phyloP scores from a whole-genome alignment of 2,888 invertebrate genomes.

The Diarsia brunnea region DNA sequence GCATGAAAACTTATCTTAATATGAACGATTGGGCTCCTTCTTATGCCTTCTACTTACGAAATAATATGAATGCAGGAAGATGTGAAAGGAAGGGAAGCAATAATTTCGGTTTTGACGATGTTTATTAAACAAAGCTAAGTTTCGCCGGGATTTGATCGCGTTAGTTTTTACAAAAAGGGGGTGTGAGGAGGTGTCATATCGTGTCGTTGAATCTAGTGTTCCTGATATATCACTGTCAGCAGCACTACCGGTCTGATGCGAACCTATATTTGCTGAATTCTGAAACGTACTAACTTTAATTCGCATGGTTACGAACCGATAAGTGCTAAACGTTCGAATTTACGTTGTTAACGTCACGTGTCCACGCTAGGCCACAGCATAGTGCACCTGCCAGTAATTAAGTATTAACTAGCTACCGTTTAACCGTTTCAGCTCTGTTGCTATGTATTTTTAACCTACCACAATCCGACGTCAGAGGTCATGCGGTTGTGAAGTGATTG shows the following conservation, averaged over 20 bases:
- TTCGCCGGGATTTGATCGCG: too few species aligned
- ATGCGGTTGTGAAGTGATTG: background rate
- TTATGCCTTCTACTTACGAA: background rate
- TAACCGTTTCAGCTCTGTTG: background rate
- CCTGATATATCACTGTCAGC: too few species aligned
- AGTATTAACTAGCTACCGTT: background rate
- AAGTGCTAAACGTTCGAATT: background rate
- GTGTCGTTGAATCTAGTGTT: too few species aligned
- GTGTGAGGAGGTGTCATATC: too few species aligned
- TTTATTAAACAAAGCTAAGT: too few species aligned
- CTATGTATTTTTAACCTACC: conserved; percentile 7
- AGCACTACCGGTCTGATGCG: too few species aligned
- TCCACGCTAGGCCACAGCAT: background rate
- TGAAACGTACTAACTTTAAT: too few species aligned
- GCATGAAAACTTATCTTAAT: too few species aligned
- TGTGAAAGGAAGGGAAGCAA: background rate
- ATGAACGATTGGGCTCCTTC: too few species aligned
- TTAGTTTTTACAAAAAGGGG: too few species aligned
- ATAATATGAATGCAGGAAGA: background rate
- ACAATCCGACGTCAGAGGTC: background rate
- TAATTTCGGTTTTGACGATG: background rate
- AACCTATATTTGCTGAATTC: too few species aligned
- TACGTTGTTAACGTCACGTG: background rate
- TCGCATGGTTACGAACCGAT: too few species aligned
- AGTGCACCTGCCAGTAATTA: background rate